Evolutionary conservation across 2,113 vertebrate species (phyloP).

Genomic region (Urocynchramus pylzowi): DNA sequence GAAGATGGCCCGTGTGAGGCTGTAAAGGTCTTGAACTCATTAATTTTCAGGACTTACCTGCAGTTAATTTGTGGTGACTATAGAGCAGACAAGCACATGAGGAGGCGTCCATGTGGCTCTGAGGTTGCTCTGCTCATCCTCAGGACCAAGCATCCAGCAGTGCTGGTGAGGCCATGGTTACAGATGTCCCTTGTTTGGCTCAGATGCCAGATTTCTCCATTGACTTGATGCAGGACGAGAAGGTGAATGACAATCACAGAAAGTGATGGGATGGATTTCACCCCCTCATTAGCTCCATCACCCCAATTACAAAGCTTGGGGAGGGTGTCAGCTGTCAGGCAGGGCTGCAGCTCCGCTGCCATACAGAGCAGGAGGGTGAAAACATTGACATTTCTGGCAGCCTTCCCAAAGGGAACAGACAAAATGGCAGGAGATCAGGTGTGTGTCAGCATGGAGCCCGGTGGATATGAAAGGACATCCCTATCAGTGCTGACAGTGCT

Average conservation of each 20-base stretch:
- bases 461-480: not conserved
- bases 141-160: not conserved
- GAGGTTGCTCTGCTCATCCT: not conserved
- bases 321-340: not conserved
- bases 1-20: rapidly evolving
- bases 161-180: not conserved
- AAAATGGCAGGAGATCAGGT: not conserved
- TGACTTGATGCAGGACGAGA: not conserved
- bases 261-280: not conserved
- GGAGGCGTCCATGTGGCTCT: not conserved
- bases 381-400: not conserved
- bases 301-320: not conserved
- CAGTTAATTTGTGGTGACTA: not conserved
- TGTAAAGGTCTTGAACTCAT: not conserved
- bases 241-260: not conserved
- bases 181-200: not conserved
- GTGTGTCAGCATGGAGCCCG: not conserved
- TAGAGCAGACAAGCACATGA: rapidly evolving
- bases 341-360: not conserved
- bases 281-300: not conserved
- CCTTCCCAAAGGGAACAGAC: not conserved
- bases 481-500: not conserved
- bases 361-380: not conserved
- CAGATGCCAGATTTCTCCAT: not conserved
- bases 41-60: not conserved